Evolutionary conservation across 2,888 invertebrate genomes (phyloP), one percentile per base, ranked within the genome.

Genomic region (Tenthredo notha): DNA sequence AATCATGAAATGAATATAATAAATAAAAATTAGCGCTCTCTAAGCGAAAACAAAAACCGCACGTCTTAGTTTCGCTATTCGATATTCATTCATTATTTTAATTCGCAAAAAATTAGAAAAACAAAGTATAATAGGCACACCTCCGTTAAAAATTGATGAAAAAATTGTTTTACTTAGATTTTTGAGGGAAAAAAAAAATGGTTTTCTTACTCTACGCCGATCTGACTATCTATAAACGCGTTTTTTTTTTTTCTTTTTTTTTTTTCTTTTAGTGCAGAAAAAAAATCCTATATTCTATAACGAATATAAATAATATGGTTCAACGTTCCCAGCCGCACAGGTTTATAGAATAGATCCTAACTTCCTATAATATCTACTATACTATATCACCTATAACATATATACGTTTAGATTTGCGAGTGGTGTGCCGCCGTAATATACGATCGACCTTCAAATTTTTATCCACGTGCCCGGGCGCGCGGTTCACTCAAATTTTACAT

Each of bases 381-480:
- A 25, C 33, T 33, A 70, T 37, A 70, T n/a, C n/a, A 70, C 54
- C n/a, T 54, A 50, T 47, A 47, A 47, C 15, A 15, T 47, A 67
- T 67, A 67, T 67, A 12, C 65, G 67, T 67, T 29, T 18, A 25
- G 61, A 70, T 70, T 70, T 37, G 18, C 29, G 18, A n/a, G 70
- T 70, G 15, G 12, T 18, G 18, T 67, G 18, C 72, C 21, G 43
- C 7, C 25, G 4, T 43, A 21, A 21, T 61, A 12, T 12, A 9
- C 29, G 25, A 54, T 58, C 78, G 67, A 83, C 83, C 83, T 83
- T 83, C 83, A 47, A 83, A 83, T 83, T 83, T 83, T 70, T 43
- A 47, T 83, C 67, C 67, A 58, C 78, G 61, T 61, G 72, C 40
- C 72, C 18, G 47, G 15, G 43, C 37, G 47, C 47, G 47, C 83